Evolutionary conservation across 2,888 invertebrate species (phyloP).

Genomic region (Deilephila porcellus): DNA sequence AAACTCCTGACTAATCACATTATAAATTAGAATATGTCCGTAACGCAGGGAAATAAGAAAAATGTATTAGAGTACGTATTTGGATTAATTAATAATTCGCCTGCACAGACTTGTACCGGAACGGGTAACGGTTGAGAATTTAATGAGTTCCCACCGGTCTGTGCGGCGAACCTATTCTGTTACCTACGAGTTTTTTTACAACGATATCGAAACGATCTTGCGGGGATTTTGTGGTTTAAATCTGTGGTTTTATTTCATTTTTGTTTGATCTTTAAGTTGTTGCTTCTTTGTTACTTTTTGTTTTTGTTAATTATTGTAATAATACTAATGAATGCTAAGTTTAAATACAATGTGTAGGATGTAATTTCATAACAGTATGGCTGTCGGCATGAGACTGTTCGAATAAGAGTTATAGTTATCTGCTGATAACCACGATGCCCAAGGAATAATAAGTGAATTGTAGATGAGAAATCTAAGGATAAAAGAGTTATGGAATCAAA

Average conservation of each 20-base stretch:
- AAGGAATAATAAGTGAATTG: too few species aligned
- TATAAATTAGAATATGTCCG: not conserved
- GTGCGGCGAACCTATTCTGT: conserved; percentile 42
- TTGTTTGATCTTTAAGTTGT: too few species aligned
- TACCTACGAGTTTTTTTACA: not conserved
- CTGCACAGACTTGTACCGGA: conserved; percentile 52
- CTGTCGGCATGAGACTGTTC: too few species aligned
- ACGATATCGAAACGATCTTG: conserved; percentile 4
- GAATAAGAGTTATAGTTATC: too few species aligned
- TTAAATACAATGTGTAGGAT: too few species aligned
- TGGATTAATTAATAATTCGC: conserved; percentile 67
- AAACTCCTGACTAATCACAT: not conserved
- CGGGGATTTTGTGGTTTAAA: not conserved
- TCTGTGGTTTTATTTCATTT: not conserved
- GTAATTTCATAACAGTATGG: too few species aligned
- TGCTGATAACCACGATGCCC: too few species aligned
- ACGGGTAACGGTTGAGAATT: conserved; percentile 57
- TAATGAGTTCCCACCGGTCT: conserved; percentile 57
- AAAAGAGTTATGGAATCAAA: too few species aligned
- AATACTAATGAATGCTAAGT: too few species aligned
- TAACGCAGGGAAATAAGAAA: conserved; percentile 4
- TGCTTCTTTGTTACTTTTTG: too few species aligned
- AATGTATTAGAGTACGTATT: conserved; percentile 41
- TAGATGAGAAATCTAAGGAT: too few species aligned
- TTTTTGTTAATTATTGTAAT: too few species aligned